These are phyloP conservation scores for Metacarcinus magister DNA, from an alignment of 2,888 invertebrate species.

Conservation along the genomic window DNA sequence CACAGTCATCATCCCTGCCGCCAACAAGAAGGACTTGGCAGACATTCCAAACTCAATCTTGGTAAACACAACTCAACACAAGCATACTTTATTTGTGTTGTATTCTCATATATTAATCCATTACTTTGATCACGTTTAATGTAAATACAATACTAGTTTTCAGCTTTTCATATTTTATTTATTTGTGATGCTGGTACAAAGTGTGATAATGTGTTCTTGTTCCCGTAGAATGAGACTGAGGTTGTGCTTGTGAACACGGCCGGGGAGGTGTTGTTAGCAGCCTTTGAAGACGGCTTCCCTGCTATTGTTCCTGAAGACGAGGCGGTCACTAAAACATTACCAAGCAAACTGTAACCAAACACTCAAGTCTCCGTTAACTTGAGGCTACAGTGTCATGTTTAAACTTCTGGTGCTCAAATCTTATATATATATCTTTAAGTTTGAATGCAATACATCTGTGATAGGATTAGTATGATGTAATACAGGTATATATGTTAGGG, in stretches of 20 bases:
- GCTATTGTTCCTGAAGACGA: conserved; percentile 4
- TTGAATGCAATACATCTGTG: not conserved
- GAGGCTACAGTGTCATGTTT: not conserved
- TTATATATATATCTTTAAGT: not conserved
- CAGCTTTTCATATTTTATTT: not conserved
- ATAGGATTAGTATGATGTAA: not conserved
- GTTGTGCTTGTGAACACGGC: conserved; percentile 78
- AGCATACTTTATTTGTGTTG: not conserved
- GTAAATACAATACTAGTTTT: not conserved
- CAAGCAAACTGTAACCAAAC: conserved; percentile 65
- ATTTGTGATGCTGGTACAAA: not conserved
- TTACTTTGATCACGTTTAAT: not conserved
- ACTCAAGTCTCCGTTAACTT: not conserved
- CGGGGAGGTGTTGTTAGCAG: conserved; percentile 74
- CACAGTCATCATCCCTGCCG: conserved; percentile 72
- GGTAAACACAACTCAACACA: conserved; percentile 45
- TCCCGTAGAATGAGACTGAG: conserved; percentile 71
- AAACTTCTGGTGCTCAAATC: not conserved
- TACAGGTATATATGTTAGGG: not conserved
- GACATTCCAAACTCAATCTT: conserved; percentile 72
- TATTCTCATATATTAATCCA: too few relatives aligned
- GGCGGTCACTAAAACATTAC: not conserved
- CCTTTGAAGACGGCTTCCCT: conserved; percentile 72
- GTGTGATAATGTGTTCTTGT: not conserved
- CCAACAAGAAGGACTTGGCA: conserved; percentile 75